Percentiles rank a stretch among this genome's conserved stretches.
Conservation (phyloP, 2,113 vertebrate genomes). For the Petroica traversi region DNA sequence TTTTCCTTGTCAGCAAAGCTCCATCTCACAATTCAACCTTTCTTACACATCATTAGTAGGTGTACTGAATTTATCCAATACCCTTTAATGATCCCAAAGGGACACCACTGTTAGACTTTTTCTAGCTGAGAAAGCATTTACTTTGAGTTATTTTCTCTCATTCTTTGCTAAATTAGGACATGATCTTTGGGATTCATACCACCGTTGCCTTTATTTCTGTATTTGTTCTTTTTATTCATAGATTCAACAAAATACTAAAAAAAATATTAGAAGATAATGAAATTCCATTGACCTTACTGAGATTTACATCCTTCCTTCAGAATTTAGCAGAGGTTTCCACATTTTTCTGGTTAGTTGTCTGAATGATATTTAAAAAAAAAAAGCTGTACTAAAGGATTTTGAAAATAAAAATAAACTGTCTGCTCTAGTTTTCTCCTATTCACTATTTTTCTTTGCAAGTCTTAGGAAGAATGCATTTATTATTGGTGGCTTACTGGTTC, state of each 20-base stretch:
- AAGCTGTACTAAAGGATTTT: background rate
- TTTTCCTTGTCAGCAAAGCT: constrained; percentile 48
- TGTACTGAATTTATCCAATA: constrained; percentile 45
- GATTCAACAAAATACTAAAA: constrained; percentile 6
- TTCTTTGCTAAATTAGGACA: constrained; percentile 35
- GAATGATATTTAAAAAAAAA: background rate
- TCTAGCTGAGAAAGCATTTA: constrained; percentile 40
- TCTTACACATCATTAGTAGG: constrained; percentile 53
- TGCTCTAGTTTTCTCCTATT: background rate
- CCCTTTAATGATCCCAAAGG: constrained; percentile 49
- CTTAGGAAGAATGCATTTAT: background rate
- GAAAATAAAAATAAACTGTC: background rate
- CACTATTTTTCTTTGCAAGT: background rate
- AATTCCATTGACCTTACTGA: background rate
- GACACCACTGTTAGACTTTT: background rate
- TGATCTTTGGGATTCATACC: background rate
- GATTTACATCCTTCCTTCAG: background rate
- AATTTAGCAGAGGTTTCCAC: background rate
- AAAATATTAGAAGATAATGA: background rate
- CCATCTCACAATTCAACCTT: constrained; percentile 33
- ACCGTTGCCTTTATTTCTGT: background rate
- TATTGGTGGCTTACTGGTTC: background rate
- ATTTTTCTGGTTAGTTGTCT: background rate
- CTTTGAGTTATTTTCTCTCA: constrained; percentile 42
- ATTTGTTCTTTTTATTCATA: constrained; percentile 8